Evolutionary conservation across 2,888 invertebrate genomes (phyloP).

Genomic region (Cryptus armator): DNA sequence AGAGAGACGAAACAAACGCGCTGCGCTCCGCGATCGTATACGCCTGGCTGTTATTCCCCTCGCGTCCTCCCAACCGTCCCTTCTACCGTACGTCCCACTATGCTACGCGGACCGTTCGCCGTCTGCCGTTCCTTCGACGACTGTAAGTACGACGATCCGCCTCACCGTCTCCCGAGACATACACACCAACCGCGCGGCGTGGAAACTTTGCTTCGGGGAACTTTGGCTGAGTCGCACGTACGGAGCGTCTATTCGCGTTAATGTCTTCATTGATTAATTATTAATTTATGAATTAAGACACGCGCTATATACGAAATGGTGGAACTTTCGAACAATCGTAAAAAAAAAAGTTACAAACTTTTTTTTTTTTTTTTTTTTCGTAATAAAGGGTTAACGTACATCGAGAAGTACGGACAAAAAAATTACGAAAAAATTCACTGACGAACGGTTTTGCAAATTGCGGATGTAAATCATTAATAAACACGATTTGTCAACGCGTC

Average conservation of each 20-base stretch:
- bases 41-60: conserved; percentile 46
- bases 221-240: not conserved
- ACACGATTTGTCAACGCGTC: too few species aligned
- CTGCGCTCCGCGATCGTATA: conserved; percentile 20
- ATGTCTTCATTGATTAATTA: conserved; percentile 9
- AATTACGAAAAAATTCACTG: too few species aligned
- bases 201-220: conserved; percentile 8
- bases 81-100: conserved; percentile 38
- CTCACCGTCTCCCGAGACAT: conserved; percentile 21
- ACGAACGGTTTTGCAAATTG: too few species aligned
- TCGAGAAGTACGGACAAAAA: not conserved
- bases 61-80: conserved; percentile 54
- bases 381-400: not conserved
- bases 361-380: not conserved
- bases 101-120: conserved; percentile 32
- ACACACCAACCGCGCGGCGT: not conserved
- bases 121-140: conserved; percentile 55
- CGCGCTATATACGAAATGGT: not conserved
- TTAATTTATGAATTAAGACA: conserved; percentile 2
- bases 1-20: conserved; percentile 30
- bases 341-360: not conserved
- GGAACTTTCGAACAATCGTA: not conserved
- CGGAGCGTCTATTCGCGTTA: conserved; percentile 5
- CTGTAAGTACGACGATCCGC: conserved; percentile 23
- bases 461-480: too few species aligned